Percentiles rank a stretch among this genome's conserved stretches.
Evolutionary conservation across 2,797 vertebrate genomes (phyloP).

Genomic region (Urosaurus nigricauda): DNA sequence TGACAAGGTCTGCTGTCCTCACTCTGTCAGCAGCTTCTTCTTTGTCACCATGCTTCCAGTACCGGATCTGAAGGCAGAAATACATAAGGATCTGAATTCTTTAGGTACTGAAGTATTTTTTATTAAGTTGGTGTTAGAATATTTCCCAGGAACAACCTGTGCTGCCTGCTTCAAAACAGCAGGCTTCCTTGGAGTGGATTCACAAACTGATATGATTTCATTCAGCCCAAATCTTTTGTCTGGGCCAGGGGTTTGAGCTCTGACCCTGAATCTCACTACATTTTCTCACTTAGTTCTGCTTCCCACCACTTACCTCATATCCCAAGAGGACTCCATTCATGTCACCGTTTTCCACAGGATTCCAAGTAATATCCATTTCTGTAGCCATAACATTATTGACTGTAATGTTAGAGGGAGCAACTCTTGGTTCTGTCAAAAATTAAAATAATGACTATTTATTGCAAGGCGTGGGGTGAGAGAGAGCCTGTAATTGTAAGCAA

Average conservation of each 20-base stretch:
- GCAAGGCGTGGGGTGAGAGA: neutral
- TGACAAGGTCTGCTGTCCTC: slow-evolving; percentile 88
- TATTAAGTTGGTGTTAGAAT: neutral
- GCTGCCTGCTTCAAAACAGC: neutral
- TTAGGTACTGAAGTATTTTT: neutral
- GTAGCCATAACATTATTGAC: slow-evolving; percentile 89
- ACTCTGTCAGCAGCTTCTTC: slow-evolving; percentile 94
- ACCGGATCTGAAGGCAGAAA: slow-evolving; percentile 86
- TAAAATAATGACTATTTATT: slow-evolving; percentile 3
- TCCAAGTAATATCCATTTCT: slow-evolving; percentile 94
- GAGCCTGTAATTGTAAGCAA: neutral
- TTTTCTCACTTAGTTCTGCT: neutral
- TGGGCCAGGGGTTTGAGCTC: neutral
- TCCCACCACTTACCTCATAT: slow-evolving; percentile 86
- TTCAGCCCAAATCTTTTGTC: neutral
- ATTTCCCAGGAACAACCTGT: neutral
- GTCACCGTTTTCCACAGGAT: slow-evolving; percentile 85
- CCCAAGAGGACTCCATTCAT: slow-evolving; percentile 89
- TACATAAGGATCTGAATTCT: neutral
- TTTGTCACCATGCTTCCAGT: slow-evolving; percentile 95
- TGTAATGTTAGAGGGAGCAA: slow-evolving; percentile 85
- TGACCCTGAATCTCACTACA: neutral
- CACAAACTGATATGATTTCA: neutral
- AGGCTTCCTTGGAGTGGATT: neutral
- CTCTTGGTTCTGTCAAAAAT: slow-evolving; percentile 87